Conservation (phyloP, 2,797 vertebrate genomes). For the Rhincodon typus region DNA sequence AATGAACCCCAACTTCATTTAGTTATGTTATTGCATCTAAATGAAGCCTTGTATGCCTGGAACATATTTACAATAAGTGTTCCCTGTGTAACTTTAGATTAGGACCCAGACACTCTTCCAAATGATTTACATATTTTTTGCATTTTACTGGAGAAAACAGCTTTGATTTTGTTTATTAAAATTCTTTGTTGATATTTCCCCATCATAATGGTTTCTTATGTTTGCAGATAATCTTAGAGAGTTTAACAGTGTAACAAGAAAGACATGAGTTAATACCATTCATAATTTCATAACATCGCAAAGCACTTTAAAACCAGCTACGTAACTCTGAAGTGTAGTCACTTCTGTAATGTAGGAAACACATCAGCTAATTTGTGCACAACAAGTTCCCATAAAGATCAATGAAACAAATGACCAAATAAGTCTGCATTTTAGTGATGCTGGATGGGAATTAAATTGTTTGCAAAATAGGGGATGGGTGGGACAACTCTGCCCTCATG, state of each 20-base stretch:
- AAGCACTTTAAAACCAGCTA: neutral
- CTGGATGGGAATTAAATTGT: neutral
- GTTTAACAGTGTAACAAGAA: neutral
- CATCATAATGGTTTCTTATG: neutral
- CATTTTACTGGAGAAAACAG: neutral
- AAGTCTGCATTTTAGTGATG: neutral
- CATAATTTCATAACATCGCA: neutral
- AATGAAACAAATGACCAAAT: neutral
- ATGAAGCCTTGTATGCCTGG: neutral
- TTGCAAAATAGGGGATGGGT: neutral
- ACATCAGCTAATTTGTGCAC: neutral
- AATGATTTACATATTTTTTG: neutral
- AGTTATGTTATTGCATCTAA: neutral
- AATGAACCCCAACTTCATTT: neutral
- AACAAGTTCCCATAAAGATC: neutral
- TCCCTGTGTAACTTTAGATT: neutral
- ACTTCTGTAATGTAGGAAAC: neutral
- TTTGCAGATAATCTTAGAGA: neutral
- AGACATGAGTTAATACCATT: neutral
- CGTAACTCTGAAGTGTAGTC: neutral
- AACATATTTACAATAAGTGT: neutral
- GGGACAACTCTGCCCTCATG: neutral
- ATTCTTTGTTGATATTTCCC: neutral
- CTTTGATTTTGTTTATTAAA: neutral
- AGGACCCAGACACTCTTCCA: neutral